Evolutionary conservation across 2,113 vertebrate genomes (phyloP).

Genomic region (Brachypteracias leptosomus): DNA sequence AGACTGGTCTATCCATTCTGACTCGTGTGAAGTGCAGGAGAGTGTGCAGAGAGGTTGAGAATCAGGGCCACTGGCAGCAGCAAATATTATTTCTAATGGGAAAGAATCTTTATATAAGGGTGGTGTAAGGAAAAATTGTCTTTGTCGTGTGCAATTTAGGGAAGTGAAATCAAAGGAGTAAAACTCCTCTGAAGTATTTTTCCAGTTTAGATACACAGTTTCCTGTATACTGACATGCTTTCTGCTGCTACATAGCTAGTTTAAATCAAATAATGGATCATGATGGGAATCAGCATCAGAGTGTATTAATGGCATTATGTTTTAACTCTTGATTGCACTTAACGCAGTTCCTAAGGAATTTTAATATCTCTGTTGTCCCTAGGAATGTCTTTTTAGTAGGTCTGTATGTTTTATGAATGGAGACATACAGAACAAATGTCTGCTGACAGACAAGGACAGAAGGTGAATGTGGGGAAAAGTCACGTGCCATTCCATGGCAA

Average conservation of each 20-base stretch:
- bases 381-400: neutral
- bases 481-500: neutral
- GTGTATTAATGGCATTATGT: neutral
- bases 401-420: conserved; percentile 22
- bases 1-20: neutral
- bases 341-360: neutral
- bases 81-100: neutral
- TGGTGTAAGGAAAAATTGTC: neutral
- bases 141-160: neutral
- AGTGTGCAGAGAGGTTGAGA: neutral
- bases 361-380: neutral
- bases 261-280: neutral
- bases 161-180: neutral
- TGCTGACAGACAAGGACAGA: conserved; percentile 19
- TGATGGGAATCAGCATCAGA: neutral
- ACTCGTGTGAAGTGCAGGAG: neutral
- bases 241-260: neutral
- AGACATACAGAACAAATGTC: neutral
- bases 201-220: neutral
- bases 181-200: neutral
- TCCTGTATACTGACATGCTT: neutral
- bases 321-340: neutral
- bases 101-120: neutral
- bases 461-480: neutral
- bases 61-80: neutral